Base-by-base conservation (phyloP, 1,140 invertebrate genomes). In the Araneus ventricosus region DNA sequence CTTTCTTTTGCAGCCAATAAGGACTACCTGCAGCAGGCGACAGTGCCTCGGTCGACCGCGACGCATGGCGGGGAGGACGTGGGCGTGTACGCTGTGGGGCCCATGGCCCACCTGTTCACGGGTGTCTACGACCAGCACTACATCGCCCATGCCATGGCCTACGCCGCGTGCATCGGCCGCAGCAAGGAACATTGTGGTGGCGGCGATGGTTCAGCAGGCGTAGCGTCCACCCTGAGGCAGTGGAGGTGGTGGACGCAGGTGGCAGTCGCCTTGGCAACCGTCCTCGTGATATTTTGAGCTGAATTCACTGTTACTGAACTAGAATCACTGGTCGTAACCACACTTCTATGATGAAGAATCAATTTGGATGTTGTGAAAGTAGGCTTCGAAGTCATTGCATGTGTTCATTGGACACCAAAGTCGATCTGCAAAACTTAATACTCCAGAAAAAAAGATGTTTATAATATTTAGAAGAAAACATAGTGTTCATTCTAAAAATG, bases 51-150 rank as follows among this genome's bases (percentile, higher is more conserved):
- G 2, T 89, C 79, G 0, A 45, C 85, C 5, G 90, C 84, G 10
- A 90, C 96, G 80, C 98, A 99, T 94, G 97, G 97, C 1, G 98
- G 98, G 6, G 97, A 97, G 37, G 98, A 99, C 95, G 98, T 98
- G 5, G 95, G 95, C 0, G 94, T 96, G 22, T 96, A 95, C 92
- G 95, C 95, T 10, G 94, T 63, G 22, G 98, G 99, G 90, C 98
- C 98, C 5, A 97, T 97, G 95, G 97, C 98, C 0, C 98, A 99
- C 95, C 95, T 99, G 4, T 97, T 99, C 94, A 97, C 98, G 94
- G 97, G 97, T 45, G 97, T 98, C 0, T 98, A 99, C 94, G 98
- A 99, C 95, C 98, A 99, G 95, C 97, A 97, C 95, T 99, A 98
- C 95, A 97, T 99, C 2, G 97, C 97, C 24, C 97, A 98, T 95